These are phyloP conservation scores for Lasioglossum oenotherae DNA, from an alignment of 2,888 invertebrate species.

Conservation along the genomic window DNA sequence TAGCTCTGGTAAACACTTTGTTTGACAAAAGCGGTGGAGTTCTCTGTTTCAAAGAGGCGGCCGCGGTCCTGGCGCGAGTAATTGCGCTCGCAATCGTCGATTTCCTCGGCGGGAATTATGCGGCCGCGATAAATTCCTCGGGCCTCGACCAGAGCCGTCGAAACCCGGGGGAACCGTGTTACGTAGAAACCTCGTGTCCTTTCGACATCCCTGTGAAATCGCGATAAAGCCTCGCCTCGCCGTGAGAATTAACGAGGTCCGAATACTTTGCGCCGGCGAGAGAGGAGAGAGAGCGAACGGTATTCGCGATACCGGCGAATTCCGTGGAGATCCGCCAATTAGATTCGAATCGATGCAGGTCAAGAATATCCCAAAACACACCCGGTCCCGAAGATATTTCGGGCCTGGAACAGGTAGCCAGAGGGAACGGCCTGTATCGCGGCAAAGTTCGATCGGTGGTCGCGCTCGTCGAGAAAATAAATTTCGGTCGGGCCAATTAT, in stretches of 20 bases:
- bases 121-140: slow-evolving; percentile 44
- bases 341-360: slow-evolving; percentile 70
- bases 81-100: slow-evolving; percentile 22
- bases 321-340: slow-evolving; percentile 67
- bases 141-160: slow-evolving; percentile 6
- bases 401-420: slow-evolving; percentile 49
- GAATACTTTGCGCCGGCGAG: slow-evolving; percentile 71
- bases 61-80: slow-evolving; percentile 2
- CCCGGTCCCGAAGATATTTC: slow-evolving; percentile 49
- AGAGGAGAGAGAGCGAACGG: slow-evolving; percentile 52
- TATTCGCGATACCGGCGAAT: slow-evolving; percentile 64
- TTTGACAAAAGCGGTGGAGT: neutral
- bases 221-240: slow-evolving; percentile 67
- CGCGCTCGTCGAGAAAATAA: slow-evolving; percentile 37
- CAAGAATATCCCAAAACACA: slow-evolving; percentile 54
- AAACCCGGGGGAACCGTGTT: slow-evolving; percentile 43
- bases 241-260: slow-evolving; percentile 81
- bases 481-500: slow-evolving; percentile 32
- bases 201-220: slow-evolving; percentile 71
- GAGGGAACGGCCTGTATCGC: slow-evolving; percentile 30
- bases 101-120: slow-evolving; percentile 27
- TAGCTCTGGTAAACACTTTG: neutral
- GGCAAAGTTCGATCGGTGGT: slow-evolving; percentile 29
- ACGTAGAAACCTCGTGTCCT: slow-evolving; percentile 59
- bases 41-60: neutral